Evolutionary conservation across 2,888 invertebrate species (phyloP).

Genomic region (Pheosia tremula): DNA sequence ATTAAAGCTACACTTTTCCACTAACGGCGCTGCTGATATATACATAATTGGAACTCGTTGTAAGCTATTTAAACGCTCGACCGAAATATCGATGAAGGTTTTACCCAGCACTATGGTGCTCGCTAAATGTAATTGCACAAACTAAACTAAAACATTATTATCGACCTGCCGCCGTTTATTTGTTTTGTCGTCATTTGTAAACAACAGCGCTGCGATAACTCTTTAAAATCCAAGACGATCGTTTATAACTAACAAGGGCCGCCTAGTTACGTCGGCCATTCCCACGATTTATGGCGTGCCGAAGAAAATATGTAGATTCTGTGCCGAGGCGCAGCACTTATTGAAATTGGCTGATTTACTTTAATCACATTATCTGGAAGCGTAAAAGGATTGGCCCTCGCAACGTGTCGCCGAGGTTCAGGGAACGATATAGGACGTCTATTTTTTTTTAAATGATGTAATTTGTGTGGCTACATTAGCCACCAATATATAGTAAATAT

Average conservation of each 20-base stretch:
- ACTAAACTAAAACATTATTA: too few species aligned
- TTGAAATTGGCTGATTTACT: constrained; percentile 82
- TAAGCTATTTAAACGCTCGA: too few species aligned
- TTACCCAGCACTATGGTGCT: too few species aligned
- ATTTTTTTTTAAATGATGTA: not conserved
- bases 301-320: constrained; percentile 79
- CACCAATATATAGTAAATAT: too few species aligned
- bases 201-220: not conserved
- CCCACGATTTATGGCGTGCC: constrained; percentile 10
- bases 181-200: too few species aligned
- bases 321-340: constrained; percentile 70
- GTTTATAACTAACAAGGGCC: not conserved
- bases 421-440: constrained; percentile 16
- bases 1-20: too few species aligned
- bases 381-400: constrained; percentile 66
- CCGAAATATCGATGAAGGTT: too few species aligned
- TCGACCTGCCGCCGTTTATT: not conserved
- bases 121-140: too few species aligned
- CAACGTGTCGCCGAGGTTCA: constrained; percentile 33
- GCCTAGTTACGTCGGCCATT: constrained; percentile 1
- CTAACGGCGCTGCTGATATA: too few species aligned
- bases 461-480: not conserved
- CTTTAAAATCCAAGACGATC: not conserved
- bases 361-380: constrained; percentile 69
- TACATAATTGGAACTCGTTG: too few species aligned